Conservation (phyloP, 2,113 vertebrate species). For the Dissostichus mawsoni region DNA sequence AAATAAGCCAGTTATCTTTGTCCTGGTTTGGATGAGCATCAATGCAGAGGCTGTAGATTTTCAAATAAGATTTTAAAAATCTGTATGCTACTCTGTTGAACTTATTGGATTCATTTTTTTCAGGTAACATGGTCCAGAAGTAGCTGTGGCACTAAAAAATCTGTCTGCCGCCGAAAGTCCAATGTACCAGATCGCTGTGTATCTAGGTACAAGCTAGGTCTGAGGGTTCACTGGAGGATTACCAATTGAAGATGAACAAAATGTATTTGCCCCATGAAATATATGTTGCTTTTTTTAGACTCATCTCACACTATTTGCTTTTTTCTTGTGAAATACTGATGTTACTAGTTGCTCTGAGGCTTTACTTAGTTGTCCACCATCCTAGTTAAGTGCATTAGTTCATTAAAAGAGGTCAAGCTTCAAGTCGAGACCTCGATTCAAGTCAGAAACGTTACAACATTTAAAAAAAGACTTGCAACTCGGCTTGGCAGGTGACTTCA, state of each 20-base stretch:
- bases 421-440: no score
- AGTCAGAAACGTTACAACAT: no score
- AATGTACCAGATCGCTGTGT: background rate
- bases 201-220: background rate
- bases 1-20: conserved; percentile 41
- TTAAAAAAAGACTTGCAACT: no score
- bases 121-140: background rate
- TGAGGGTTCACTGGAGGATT: background rate
- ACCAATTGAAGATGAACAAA: background rate
- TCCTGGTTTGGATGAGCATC: conserved; percentile 6
- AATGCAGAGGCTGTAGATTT: background rate
- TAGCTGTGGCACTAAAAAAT: background rate
- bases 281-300: background rate
- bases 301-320: background rate
- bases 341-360: background rate
- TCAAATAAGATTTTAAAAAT: background rate
- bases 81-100: background rate
- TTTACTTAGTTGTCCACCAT: background rate
- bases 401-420: background rate
- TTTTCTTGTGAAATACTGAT: background rate
- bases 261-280: background rate
- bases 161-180: background rate
- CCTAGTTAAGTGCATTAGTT: background rate
- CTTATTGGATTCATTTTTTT: background rate
- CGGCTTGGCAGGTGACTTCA: no score